phyloP scores from a whole-genome alignment of 2,888 invertebrate species.

The Hydraecia micacea region DNA sequence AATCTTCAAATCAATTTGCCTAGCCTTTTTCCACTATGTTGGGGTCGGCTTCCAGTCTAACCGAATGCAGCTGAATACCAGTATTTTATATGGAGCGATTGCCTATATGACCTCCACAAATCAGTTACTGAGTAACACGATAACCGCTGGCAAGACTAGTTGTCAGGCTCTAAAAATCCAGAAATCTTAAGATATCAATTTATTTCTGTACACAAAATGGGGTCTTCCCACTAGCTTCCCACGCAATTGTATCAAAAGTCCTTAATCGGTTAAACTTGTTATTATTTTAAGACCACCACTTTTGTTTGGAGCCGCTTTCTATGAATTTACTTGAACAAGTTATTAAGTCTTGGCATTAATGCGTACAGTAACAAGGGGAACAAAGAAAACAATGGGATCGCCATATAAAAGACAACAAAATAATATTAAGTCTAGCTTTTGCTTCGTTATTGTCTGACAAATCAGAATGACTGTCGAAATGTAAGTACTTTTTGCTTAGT shows the following conservation, averaged over 20 bases:
- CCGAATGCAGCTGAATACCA: neutral
- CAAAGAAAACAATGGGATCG: constrained; percentile 61
- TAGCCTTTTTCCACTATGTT: too few species aligned
- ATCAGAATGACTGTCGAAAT: constrained; percentile 63
- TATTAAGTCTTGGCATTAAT: constrained; percentile 63
- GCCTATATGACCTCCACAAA: neutral
- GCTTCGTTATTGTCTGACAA: constrained; percentile 58
- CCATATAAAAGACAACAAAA: constrained; percentile 62
- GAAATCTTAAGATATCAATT: neutral
- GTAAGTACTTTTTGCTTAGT: constrained; percentile 49
- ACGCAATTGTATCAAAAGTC: constrained; percentile 24
- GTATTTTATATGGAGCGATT: neutral
- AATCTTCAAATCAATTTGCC: neutral
- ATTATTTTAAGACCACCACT: constrained; percentile 44
- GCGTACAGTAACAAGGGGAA: constrained; percentile 61
- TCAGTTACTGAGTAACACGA: neutral
- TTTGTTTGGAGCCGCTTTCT: constrained; percentile 38
- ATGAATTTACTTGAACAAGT: constrained; percentile 57
- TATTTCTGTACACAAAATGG: constrained; percentile 10
- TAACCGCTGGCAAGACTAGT: neutral
- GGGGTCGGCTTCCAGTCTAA: neutral
- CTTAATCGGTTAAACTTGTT: constrained; percentile 47
- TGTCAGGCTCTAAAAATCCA: neutral
- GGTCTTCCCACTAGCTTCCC: neutral
- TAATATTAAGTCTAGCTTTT: constrained; percentile 54